Evolutionary conservation across 2,888 invertebrate genomes (phyloP), one percentile per base, ranked within the genome.

Genomic region (Noctua janthe): DNA sequence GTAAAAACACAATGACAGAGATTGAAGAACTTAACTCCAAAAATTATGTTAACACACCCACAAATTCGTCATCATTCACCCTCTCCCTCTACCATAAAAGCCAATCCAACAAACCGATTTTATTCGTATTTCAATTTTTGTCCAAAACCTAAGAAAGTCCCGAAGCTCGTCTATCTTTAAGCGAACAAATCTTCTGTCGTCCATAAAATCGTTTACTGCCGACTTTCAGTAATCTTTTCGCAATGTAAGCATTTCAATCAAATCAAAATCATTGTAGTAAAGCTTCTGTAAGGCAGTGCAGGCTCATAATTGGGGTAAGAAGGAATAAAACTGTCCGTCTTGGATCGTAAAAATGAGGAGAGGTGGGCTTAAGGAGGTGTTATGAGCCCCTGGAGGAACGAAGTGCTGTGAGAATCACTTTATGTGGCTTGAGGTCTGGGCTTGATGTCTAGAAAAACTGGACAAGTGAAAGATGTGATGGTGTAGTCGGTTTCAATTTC

Each of bases 181-280:
- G 72, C 66, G 90, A 85, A 88, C 87, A 89, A 90, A 90, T 90
- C 89, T 87, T 88, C 82, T 81, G 77, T 64, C 71, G 75, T 72
- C 87, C 86, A 84, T 90, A 90, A 90, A 90, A 87, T 69, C 81
- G 74, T 90, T 90, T 90, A 90, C 87, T 88, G 83, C 85, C 78
- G 76, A 79, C 77, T 84, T 82, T 67, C 80, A 73, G 82, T 89
- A 88, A 90, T 89, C 84, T 90, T 90, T 90, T 90, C 83, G 90
- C 89, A 81, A 83, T 80, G 90, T 89, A 89, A 89, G 89, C 90
- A 85, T 89, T 92, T 92, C 92, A 91, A 93, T 92, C 92, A 92
- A 92, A 92, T 91, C 88, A 87, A 78, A 91, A 88, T 88, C 86
- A 91, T 89, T 87, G 90, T 89, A 90, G 90, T 91, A 88, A 91